Conservation (phyloP, 2,113 vertebrate genomes). For the Tautogolabrus adspersus region DNA sequence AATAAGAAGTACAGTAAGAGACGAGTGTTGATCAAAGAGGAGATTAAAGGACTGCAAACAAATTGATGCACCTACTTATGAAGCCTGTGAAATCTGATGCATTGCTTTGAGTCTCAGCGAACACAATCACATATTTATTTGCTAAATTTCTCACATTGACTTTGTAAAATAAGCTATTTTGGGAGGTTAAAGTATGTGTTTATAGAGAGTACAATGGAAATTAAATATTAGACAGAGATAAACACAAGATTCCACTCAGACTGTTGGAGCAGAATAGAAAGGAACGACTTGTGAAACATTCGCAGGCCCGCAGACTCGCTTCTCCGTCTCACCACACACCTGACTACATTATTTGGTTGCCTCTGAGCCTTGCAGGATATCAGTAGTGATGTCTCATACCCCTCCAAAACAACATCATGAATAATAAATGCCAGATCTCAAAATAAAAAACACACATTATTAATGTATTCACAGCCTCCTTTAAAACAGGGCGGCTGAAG, state of each 20-base stretch:
- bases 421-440: conserved; percentile 74
- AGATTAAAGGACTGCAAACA: conserved; percentile 72
- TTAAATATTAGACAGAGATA: conserved; percentile 14
- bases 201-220: conserved; percentile 1
- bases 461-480: conserved; percentile 65
- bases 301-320: conserved; percentile 18
- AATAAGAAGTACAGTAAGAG: conserved; percentile 64
- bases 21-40: conserved; percentile 75
- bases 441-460: conserved; percentile 73
- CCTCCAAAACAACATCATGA: conserved; percentile 70
- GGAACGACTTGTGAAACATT: conserved; percentile 27
- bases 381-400: conserved; percentile 58
- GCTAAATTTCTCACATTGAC: conserved; percentile 20
- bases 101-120: conserved; percentile 22
- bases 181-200: background rate
- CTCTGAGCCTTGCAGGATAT: conserved; percentile 62
- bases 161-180: background rate
- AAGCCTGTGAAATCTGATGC: conserved; percentile 58
- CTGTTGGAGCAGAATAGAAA: conserved; percentile 38
- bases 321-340: conserved; percentile 31
- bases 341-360: conserved; percentile 52
- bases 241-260: conserved; percentile 7
- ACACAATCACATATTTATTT: conserved; percentile 29
- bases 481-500: conserved; percentile 53
- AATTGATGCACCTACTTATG: conserved; percentile 67